Percentiles rank a stretch among this genome's conserved stretches.
These are phyloP conservation scores for Micronycteris hirsuta DNA, from an alignment of 2,113 vertebrate genomes.

Conservation along the genomic window DNA sequence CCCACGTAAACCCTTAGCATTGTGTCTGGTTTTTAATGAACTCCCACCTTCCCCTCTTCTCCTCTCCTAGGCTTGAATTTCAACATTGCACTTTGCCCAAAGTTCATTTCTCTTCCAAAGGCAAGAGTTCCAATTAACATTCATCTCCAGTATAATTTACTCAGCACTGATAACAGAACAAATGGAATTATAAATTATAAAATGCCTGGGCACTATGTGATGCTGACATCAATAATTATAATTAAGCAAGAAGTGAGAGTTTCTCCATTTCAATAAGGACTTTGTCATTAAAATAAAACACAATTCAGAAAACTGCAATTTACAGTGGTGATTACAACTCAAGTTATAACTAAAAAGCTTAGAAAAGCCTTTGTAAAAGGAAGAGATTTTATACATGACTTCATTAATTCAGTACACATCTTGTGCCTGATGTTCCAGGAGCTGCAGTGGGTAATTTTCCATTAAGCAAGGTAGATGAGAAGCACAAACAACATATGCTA, in stretches of 20 bases:
- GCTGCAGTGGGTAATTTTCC: neutral
- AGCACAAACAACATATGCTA: neutral
- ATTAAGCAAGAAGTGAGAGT: neutral
- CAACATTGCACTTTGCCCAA: neutral
- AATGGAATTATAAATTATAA: neutral
- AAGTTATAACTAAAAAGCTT: neutral
- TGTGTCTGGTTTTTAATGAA: neutral
- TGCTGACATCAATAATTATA: neutral
- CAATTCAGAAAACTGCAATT: neutral
- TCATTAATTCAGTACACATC: neutral
- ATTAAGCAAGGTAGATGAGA: neutral
- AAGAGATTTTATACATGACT: neutral
- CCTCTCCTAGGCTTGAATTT: neutral
- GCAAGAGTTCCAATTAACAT: neutral
- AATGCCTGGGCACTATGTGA: neutral
- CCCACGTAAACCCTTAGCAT: fast-evolving
- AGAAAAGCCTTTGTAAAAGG: neutral
- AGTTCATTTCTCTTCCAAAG: neutral
- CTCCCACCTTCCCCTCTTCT: neutral
- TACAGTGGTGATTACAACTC: neutral
- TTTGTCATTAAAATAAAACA: slow-evolving; percentile 17
- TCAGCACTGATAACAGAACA: neutral
- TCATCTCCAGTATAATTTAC: neutral
- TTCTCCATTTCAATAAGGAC: neutral
- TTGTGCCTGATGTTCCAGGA: neutral